phyloP scores from a whole-genome alignment of 2,797 vertebrate species.

The Lindbergichthys nudifrons region DNA sequence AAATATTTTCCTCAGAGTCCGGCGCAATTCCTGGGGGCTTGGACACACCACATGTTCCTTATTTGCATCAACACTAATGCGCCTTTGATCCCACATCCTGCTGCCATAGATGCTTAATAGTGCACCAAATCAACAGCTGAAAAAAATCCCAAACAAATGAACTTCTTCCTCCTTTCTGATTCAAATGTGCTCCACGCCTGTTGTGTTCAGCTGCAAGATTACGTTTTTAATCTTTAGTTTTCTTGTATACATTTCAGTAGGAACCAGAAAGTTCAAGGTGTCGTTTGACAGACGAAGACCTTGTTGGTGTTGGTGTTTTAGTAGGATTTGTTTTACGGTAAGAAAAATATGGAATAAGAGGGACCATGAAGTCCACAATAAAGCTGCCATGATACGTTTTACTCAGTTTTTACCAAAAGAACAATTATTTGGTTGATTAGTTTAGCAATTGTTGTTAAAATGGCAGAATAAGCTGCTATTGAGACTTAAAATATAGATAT shows the following conservation, averaged over 20 bases:
- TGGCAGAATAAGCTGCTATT: no score
- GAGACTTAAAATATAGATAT: no score
- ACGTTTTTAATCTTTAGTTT: no score
- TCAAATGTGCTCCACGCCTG: not conserved
- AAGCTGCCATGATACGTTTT: no score
- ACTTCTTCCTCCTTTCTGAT: not conserved
- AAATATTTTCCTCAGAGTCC: no score
- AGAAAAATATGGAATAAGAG: not conserved
- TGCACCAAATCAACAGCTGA: slow-evolving; percentile 6
- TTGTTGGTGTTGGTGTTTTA: not conserved
- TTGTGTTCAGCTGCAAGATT: no score
- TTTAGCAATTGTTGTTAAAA: no score
- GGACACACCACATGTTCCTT: not conserved
- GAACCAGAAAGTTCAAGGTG: not conserved
- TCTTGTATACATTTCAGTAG: no score
- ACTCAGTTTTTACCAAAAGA: no score
- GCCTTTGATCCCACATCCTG: slow-evolving; percentile 4
- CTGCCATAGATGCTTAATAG: not conserved
- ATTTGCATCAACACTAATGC: not conserved
- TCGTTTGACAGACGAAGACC: not conserved
- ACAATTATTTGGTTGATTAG: no score
- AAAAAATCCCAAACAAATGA: slow-evolving; percentile 6
- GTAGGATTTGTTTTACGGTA: not conserved
- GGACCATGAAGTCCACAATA: not conserved
- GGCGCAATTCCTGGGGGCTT: not conserved